Percentiles rank a stretch among this genome's conserved stretches.
Evolutionary conservation across 64 coral and sea anemone species (phyloP).

Genomic region (Stichodactyla mertensii): DNA sequence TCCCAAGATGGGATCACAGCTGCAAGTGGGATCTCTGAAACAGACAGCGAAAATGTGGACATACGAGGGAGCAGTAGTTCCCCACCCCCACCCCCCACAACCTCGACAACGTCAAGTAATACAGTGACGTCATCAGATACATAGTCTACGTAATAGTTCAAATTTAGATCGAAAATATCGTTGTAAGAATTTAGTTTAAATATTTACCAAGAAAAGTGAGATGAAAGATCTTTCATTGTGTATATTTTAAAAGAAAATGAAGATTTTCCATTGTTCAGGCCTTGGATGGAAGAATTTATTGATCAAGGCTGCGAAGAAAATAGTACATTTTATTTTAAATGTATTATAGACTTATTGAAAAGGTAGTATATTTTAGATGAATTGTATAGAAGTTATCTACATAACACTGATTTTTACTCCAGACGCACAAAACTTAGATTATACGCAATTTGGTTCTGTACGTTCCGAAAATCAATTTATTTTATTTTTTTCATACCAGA

Average conservation of each 20-base stretch:
- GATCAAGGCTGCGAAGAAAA: not conserved
- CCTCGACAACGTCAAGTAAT: constrained; percentile 30
- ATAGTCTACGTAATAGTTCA: constrained; percentile 24
- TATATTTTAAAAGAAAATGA: constrained; percentile 16
- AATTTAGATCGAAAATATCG: constrained; percentile 8
- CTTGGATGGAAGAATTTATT: not conserved
- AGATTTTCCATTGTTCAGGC: constrained; percentile 3
- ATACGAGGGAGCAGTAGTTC: not conserved
- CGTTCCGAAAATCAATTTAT: not conserved
- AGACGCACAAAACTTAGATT: not conserved
- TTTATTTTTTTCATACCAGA: not conserved
- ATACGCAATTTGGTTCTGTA: constrained; percentile 8
- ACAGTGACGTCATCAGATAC: constrained; percentile 60
- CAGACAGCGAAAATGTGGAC: constrained; percentile 84
- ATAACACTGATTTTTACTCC: constrained; percentile 21
- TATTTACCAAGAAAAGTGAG: constrained; percentile 5
- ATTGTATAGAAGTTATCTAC: constrained; percentile 21
- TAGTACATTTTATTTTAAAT: constrained; percentile 18
- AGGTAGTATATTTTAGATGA: constrained; percentile 17
- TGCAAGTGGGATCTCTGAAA: constrained; percentile 29
- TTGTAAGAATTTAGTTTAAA: constrained; percentile 13
- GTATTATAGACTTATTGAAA: constrained; percentile 6
- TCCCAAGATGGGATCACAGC: constrained; percentile 36
- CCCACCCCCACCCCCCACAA: constrained; percentile 1
- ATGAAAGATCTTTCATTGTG: not conserved